Conservation (phyloP, 2,888 invertebrate species). For the Atrina japonica region DNA sequence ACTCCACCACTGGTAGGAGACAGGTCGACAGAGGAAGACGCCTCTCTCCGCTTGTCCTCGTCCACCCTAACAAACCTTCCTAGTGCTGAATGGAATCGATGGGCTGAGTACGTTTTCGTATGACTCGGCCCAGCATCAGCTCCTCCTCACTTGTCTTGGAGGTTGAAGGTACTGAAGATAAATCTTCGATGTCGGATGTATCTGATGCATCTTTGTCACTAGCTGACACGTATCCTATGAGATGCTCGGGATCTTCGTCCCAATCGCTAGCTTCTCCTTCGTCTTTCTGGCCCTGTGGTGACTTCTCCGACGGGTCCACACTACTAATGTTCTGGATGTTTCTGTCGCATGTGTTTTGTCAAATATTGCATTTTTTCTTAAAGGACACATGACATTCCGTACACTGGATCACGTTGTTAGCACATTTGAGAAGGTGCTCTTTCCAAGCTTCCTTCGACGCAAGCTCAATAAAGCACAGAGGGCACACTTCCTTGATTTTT, state of each 20-base stretch:
- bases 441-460: not conserved
- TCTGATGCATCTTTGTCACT: not conserved
- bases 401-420: slow-evolving; percentile 6
- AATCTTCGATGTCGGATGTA: not conserved
- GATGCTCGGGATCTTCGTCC: slow-evolving; percentile 14
- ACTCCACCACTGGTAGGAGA: no score
- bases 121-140: not conserved
- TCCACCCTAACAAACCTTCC: not conserved
- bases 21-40: no score
- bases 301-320: not conserved
- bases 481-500: slow-evolving; percentile 13
- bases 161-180: not conserved
- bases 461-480: slow-evolving; percentile 22
- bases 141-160: not conserved
- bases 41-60: no score
- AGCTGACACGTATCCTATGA: not conserved
- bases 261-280: not conserved
- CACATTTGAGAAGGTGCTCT: slow-evolving; percentile 10
- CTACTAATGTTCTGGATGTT: not conserved
- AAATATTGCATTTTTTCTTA: slow-evolving; percentile 28
- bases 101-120: slow-evolving; percentile 3
- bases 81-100: not conserved
- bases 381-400: slow-evolving; percentile 20
- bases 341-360: slow-evolving; percentile 10
- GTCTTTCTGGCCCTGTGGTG: no score